Evolutionary conservation across 30 jellyfish, hydroid and myxozoan genomes (phyloP), one percentile per base, ranked within the genome.

Genomic region (Phacellophora camtschatica): DNA sequence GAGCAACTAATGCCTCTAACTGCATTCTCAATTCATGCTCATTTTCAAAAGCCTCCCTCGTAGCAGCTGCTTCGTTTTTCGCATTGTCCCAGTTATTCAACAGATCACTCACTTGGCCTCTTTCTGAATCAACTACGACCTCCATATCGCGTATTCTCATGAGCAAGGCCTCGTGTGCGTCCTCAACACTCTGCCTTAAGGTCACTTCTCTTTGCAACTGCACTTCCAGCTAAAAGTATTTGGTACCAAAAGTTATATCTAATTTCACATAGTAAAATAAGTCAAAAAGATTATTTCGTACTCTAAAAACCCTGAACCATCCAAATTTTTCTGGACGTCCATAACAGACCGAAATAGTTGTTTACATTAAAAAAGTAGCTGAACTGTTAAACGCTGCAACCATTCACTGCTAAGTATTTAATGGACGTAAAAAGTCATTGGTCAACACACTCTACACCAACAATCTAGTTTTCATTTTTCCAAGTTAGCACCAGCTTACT

Each of bases 11-110:
- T 20, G 67, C 82, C 42, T 85, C 96, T 42, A 85, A 48, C 49
- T 75, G 89, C 29, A 75, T 48, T 7, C 96, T 59, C 76, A 66
- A 23, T 31, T 74, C 89, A 31, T 85, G 87, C 45, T 85, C 96
- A 24, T 54, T 85, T 33, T 73, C 96, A 73, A 85, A 85, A 18
- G 87, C 96, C 30, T 85, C 89, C 58, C 58, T 74, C 0, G 96
- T 77, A 12, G 87, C 84, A 7, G 57, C 74, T 6, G 88, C 96
- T 31, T 74, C 84, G 5, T 75, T 59, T 35, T 72, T 72, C 20
- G 87, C 82, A 39, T 35, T 46, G 58, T 85, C 96, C 80, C 88
- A 85, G 39, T 75, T 74, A 37, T 20, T 46, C 15, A 71, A 68
- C 9, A 85, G 85, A 20, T 75, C 87, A 28, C 32, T 56, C 35